A percentile compares a stretch with the other conserved stretches of the same genome.
phyloP scores from a whole-genome alignment of 2,113 vertebrate genomes.

The Serinus canaria region DNA sequence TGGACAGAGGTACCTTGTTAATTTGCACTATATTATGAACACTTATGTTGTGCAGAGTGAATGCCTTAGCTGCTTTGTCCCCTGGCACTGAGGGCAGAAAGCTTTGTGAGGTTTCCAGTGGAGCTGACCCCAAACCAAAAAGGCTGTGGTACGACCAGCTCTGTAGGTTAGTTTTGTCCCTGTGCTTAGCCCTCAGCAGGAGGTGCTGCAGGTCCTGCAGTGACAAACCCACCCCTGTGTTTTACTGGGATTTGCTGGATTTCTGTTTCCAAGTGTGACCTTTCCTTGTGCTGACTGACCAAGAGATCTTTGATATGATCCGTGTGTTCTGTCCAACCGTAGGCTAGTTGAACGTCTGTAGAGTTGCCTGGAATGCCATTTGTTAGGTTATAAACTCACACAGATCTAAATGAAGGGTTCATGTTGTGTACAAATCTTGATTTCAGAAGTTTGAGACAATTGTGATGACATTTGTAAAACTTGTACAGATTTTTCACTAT shows the following conservation, averaged over 20 bases:
- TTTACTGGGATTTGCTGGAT: conserved; percentile 30
- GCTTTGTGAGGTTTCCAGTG: conserved; percentile 72
- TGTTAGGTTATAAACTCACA: conserved; percentile 68
- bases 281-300: conserved; percentile 73
- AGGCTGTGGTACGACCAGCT: conserved; percentile 42
- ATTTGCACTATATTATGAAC: conserved; percentile 80
- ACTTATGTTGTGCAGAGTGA: conserved; percentile 72
- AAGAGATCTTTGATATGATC: conserved; percentile 64
- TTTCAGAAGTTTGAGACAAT: conserved; percentile 56
- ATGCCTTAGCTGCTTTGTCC: conserved; percentile 76
- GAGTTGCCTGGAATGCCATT: conserved; percentile 76
- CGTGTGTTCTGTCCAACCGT: conserved; percentile 69
- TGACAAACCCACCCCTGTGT: not conserved
- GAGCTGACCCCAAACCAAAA: conserved; percentile 73
- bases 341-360: conserved; percentile 74
- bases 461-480: conserved; percentile 76
- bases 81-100: conserved; percentile 72
- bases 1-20: conserved; percentile 67
- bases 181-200: conserved; percentile 31
- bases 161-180: conserved; percentile 26
- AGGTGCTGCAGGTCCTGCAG: conserved; percentile 16
- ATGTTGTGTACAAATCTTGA: conserved; percentile 70
- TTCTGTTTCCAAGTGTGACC: conserved; percentile 35
- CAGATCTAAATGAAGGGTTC: conserved; percentile 69
- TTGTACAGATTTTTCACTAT: conserved; percentile 84